Base-by-base conservation (phyloP, 2,888 invertebrate species). In the Scaptomyza tumidula region DNA sequence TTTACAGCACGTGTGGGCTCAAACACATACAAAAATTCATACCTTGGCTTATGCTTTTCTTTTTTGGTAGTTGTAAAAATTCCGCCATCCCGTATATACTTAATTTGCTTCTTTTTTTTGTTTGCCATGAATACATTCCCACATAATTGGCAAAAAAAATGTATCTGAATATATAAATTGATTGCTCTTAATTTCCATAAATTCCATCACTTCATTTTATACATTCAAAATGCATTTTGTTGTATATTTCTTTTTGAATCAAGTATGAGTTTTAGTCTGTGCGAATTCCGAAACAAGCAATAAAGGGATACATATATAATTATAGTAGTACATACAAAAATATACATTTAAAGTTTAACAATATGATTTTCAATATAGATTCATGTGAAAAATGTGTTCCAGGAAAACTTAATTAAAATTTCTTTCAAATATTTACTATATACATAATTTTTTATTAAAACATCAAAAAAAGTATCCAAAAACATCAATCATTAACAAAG, bases 1-100 rank as follows among this genome's bases (percentile, higher is more conserved):
- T 81, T 78, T 56, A 27, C 57, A 55, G 41, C 67, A 81, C 73
- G 48, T 43, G n/a, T n/a, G 24, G 39, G 14, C 39, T 39, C 53
- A 24, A 24, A 50, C 9, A 33, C 13, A 16, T 7, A 31, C 19
- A 19, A 31, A 31, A 31, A 13, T 49, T 6, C 24, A 50, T 11
- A 14, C 2, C 14, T 24, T 24, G 6, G 3, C 37, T 6, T 37
- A 37, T 2, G n/a, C 1, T n/a, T 37, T 37, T 6, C 10, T n/a
- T 14, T 27, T 39, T 10, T 35, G 6, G 14, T 14, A 27, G n/a
- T 24, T 45, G 7, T 24, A 27, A 24, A 24, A 13, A 13, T 7
- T 24, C n/a, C 19, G 7, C 24, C 7, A 10, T 16, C 10, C 10
- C 16, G 16, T 16, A 10, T 41, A 16, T 14, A 6, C 37, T 6